phyloP scores from a whole-genome alignment of 2,888 invertebrate species.

The Tipula confusa region DNA sequence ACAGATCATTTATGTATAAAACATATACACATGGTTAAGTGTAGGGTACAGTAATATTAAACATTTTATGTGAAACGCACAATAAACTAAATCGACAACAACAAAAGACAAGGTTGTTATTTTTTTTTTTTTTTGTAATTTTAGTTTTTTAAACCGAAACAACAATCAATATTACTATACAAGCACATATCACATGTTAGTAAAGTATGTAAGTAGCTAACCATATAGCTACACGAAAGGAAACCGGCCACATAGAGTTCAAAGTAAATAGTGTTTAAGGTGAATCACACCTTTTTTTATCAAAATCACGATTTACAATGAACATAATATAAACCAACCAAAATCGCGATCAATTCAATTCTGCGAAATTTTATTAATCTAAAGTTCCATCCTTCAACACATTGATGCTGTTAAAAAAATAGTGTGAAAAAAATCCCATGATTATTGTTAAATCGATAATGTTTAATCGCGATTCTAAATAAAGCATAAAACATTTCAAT shows the following conservation, averaged over 20 bases:
- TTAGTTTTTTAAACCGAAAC: neutral
- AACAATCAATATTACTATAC: neutral
- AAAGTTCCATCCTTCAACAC: neutral
- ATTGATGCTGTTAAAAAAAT: neutral
- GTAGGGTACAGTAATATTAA: neutral
- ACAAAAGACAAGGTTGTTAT: neutral
- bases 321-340: neutral
- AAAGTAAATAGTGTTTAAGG: neutral
- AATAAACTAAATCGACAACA: neutral
- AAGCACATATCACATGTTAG: neutral
- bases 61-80: neutral
- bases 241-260: neutral
- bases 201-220: neutral
- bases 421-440: neutral
- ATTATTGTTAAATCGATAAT: slow-evolving; percentile 6
- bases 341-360: neutral
- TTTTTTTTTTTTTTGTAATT: neutral
- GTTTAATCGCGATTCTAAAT: neutral
- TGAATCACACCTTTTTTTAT: neutral
- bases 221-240: neutral
- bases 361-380: neutral
- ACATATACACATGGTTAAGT: neutral
- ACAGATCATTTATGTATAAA: neutral
- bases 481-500: neutral
- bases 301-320: neutral